Evolutionary conservation across 2,888 invertebrate genomes (phyloP).

Genomic region (Augiades crinisus): DNA sequence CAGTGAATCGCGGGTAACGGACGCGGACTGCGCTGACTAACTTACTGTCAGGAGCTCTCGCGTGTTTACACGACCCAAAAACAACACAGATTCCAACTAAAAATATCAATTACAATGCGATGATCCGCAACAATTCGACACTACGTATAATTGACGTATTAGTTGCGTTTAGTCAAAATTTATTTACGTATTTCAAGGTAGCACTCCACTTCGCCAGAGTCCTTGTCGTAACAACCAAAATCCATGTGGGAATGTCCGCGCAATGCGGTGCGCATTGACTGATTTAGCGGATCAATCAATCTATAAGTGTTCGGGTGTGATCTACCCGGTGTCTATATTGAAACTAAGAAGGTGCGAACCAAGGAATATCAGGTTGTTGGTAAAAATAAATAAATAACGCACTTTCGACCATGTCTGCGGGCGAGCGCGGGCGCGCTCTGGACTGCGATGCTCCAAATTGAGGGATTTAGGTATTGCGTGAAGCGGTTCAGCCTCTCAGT

Average conservation of each 20-base stretch:
- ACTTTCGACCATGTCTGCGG: constrained; percentile 69
- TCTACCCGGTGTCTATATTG: constrained; percentile 66
- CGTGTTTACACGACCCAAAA: constrained; percentile 79
- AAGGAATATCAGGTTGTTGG: constrained; percentile 57
- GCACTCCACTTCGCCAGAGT: constrained; percentile 85
- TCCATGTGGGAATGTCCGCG: constrained; percentile 72
- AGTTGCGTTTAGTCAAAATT: constrained; percentile 63
- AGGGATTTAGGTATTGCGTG: constrained; percentile 55
- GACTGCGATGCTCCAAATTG: constrained; percentile 64
- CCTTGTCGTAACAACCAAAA: constrained; percentile 84
- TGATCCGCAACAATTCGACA: constrained; percentile 63
- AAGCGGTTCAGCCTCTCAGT: constrained; percentile 47
- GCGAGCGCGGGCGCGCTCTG: constrained; percentile 59
- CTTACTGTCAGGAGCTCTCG: constrained; percentile 66
- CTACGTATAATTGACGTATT: constrained; percentile 51
- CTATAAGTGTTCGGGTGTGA: constrained; percentile 57
- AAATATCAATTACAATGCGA: constrained; percentile 79
- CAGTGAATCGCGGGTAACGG: constrained; percentile 60
- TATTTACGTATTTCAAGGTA: constrained; percentile 86
- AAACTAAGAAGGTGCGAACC: constrained; percentile 66
- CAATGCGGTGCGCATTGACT: constrained; percentile 56
- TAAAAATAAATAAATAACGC: constrained; percentile 74
- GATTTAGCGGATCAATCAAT: constrained; percentile 43
- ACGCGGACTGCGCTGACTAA: constrained; percentile 68
- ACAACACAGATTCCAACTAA: constrained; percentile 73